Percentiles rank a stretch among this genome's conserved stretches.
These are phyloP conservation scores for Carpatolechia fugitivella DNA, from an alignment of 2,888 invertebrate genomes.

Conservation along the genomic window DNA sequence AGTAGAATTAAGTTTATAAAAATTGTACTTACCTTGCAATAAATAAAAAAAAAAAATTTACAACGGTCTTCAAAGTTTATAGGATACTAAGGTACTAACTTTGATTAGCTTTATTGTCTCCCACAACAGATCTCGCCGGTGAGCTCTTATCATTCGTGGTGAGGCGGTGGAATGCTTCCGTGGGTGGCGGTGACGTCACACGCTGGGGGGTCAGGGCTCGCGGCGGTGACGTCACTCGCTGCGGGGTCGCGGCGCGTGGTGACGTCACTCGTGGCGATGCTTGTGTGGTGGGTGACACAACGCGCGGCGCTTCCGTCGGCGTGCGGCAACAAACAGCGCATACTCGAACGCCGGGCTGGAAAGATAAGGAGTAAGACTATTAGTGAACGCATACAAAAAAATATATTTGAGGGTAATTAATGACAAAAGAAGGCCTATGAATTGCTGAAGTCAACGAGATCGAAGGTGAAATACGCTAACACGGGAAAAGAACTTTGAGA, in stretches of 20 bases:
- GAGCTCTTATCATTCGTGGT: background rate
- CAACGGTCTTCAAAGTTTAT: too few relatives aligned
- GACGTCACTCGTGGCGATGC: slow-evolving; percentile 10
- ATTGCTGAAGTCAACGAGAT: too few relatives aligned
- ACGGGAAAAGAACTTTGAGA: too few relatives aligned
- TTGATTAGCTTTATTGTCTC: background rate
- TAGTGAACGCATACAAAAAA: too few relatives aligned
- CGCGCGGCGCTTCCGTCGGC: slow-evolving; percentile 66
- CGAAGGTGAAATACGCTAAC: too few relatives aligned
- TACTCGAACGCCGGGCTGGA: slow-evolving; percentile 82
- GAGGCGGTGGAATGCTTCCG: background rate
- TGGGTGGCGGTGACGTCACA: background rate
- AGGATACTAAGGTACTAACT: background rate
- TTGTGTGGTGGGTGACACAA: background rate
- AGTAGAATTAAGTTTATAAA: too few relatives aligned
- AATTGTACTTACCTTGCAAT: too few relatives aligned
- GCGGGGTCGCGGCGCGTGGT: background rate
- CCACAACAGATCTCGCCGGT: background rate
- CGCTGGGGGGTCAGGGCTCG: too few relatives aligned
- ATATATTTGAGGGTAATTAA: too few relatives aligned
- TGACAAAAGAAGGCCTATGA: too few relatives aligned
- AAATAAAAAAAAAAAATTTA: too few relatives aligned
- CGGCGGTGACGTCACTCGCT: background rate
- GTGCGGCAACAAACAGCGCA: slow-evolving; percentile 94
- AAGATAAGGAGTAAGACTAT: too few relatives aligned